Base-by-base conservation (phyloP, 2,113 vertebrate genomes). In the Ia io region DNA sequence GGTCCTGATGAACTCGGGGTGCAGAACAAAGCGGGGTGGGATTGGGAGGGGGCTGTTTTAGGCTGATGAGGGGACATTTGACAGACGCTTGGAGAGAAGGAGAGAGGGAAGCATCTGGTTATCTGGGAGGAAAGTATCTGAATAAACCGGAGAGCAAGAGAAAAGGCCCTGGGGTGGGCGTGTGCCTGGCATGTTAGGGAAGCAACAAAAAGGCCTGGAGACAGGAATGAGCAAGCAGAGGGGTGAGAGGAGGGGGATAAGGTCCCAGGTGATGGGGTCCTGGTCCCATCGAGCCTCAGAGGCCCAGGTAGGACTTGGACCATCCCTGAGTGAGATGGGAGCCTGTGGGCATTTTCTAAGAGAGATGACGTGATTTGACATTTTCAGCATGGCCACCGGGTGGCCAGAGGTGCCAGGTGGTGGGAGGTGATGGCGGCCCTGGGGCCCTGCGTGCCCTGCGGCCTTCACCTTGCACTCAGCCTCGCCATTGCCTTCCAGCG, bases 401-500 rank as follows among this genome's bases (percentile, higher is more conserved):
- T 1, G 17, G 47, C 16, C 16, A 7, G 23, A 13, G 44, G 65
- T 11, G 5, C 22, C 1, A 3, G 49, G 5, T 4, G 6, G 30
- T 5, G 47, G 91, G 18, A 42, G 70, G 25, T 3, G 18, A 2
- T 4, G 16, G 0, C 12, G 51, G 30, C 30, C 59, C 25, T 20
- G 5, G 28, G 17, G 6, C n/a, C 69, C 69, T 0, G 12, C 3
- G 8, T 4, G 5, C 40, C 77, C 73, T 0, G 11, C 51, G 0
- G 51, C 87, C 37, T 63, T 53, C 13, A 0, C 13, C n/a, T 42
- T 1, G 0, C 6, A 3, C 63, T 95, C 91, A 95, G 84, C 86
- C 87, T 73, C 84, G 25, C 84, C 14, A 0, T 96, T 97, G 6
- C 47, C 91, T 98, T 97, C 17, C 97, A 99, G 99, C 99, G 9